Conservation (phyloP, 2,113 vertebrate genomes). For the Clarias batrachus region DNA sequence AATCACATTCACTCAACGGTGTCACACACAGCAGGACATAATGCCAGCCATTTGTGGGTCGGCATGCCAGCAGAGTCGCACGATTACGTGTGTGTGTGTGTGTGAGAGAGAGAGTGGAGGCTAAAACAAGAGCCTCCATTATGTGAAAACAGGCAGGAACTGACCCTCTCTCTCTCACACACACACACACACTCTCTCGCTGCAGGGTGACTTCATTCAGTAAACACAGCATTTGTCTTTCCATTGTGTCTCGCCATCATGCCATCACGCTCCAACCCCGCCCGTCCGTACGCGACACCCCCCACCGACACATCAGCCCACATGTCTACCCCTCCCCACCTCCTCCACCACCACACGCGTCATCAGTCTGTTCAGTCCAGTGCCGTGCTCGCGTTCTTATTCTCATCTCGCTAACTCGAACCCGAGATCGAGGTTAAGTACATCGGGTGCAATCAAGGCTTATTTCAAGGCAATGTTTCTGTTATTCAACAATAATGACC, state of each 20-base stretch:
- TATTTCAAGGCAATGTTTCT: neutral
- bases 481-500: too few relatives aligned
- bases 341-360: constrained; percentile 42
- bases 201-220: constrained; percentile 73
- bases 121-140: constrained; percentile 37
- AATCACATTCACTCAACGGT: neutral
- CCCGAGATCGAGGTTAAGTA: neutral
- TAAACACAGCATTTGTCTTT: constrained; percentile 64
- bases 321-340: neutral
- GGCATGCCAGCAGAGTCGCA: neutral
- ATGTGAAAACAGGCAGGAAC: constrained; percentile 50
- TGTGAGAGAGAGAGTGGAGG: constrained; percentile 48
- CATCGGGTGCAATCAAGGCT: rapidly evolving
- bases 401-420: neutral
- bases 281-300: neutral
- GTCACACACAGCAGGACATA: constrained; percentile 19
- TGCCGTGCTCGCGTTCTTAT: neutral
- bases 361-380: constrained; percentile 58
- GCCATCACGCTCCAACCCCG: constrained; percentile 18
- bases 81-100: constrained; percentile 27
- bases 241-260: constrained; percentile 50
- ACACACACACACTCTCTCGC: constrained; percentile 21
- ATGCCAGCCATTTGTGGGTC: constrained; percentile 8
- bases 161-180: constrained; percentile 55
- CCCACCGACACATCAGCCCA: neutral